phyloP scores from a whole-genome alignment of 2,888 invertebrate genomes.

The Fabriciana adippe region DNA sequence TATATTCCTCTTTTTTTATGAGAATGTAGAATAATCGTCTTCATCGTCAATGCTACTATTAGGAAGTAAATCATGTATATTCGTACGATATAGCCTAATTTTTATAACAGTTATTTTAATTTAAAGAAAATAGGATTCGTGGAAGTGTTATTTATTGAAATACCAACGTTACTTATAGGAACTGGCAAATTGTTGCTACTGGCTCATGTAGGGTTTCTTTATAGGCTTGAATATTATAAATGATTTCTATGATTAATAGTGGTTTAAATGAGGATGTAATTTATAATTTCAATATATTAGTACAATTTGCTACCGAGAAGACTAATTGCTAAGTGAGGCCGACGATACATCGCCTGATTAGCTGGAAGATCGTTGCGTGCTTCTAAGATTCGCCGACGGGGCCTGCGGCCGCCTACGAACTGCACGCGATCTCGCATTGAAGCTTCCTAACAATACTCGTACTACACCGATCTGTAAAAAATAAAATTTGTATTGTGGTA shows the following conservation, averaged over 20 bases:
- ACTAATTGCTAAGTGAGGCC: slow-evolving; percentile 67
- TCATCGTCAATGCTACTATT: too few relatives aligned
- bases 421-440: slow-evolving; percentile 62
- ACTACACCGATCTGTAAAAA: not conserved
- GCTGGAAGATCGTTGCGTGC: slow-evolving; percentile 72
- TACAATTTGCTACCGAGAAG: slow-evolving; percentile 65
- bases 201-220: too few relatives aligned
- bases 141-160: too few relatives aligned
- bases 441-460: slow-evolving; percentile 25
- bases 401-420: slow-evolving; percentile 47
- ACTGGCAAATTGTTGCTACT: too few relatives aligned
- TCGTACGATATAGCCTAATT: too few relatives aligned
- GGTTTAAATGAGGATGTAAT: slow-evolving; percentile 24
- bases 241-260: not conserved
- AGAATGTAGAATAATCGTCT: too few relatives aligned
- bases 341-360: slow-evolving; percentile 70
- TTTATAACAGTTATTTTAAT: too few relatives aligned
- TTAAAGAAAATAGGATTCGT: too few relatives aligned
- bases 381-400: slow-evolving; percentile 58
- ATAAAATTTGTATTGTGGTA: not conserved
- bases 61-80: too few relatives aligned
- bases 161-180: too few relatives aligned
- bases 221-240: too few relatives aligned
- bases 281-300: slow-evolving; percentile 44
- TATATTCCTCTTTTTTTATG: too few relatives aligned